Percentiles rank a stretch among this genome's conserved stretches.
phyloP scores from a whole-genome alignment of 2,888 invertebrate genomes.

The Orthosia cruda region DNA sequence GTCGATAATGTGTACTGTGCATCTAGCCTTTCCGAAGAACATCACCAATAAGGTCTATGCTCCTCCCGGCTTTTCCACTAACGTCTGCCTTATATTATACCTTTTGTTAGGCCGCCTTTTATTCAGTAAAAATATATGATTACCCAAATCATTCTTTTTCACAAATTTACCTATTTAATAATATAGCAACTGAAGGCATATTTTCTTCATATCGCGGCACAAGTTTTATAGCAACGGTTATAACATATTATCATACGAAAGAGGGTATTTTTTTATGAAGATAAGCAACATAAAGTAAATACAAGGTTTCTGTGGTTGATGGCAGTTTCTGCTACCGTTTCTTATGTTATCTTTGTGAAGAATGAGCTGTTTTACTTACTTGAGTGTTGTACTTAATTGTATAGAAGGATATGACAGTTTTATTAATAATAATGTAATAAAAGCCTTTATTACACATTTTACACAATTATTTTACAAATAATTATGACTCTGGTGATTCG shows the following conservation, averaged over 20 bases:
- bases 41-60: too few relatives aligned
- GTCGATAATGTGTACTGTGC: too few relatives aligned
- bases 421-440: too few relatives aligned
- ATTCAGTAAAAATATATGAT: not conserved
- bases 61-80: too few relatives aligned
- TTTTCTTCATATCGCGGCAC: not conserved
- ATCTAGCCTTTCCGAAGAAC: too few relatives aligned
- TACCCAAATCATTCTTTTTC: not conserved
- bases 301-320: conserved; percentile 48
- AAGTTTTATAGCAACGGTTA: not conserved
- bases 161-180: not conserved
- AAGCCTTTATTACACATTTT: too few relatives aligned
- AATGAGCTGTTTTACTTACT: conserved; percentile 22
- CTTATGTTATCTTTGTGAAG: conserved; percentile 51
- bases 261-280: conserved; percentile 34
- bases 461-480: too few relatives aligned
- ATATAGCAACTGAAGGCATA: not conserved
- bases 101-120: too few relatives aligned
- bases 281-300: conserved; percentile 40
- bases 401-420: too few relatives aligned
- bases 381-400: too few relatives aligned
- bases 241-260: conserved; percentile 17
- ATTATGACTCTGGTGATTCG: too few relatives aligned
- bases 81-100: too few relatives aligned
- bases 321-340: conserved; percentile 18